phyloP scores from a whole-genome alignment of 2,888 invertebrate genomes.

The Caenorhabditis imperialis region DNA sequence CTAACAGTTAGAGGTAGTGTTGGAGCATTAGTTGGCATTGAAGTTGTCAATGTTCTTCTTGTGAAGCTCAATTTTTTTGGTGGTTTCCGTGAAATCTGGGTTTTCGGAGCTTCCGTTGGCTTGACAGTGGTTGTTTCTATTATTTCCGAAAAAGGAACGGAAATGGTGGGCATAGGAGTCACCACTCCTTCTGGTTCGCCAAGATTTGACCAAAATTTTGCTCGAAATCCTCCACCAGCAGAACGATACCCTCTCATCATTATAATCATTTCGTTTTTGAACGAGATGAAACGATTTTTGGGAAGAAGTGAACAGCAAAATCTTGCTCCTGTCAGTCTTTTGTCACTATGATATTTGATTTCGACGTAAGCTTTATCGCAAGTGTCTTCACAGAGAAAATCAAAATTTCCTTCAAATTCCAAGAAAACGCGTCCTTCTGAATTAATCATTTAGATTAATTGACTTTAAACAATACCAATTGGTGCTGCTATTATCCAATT shows the following conservation, averaged over 20 bases:
- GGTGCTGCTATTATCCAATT: conserved; percentile 73
- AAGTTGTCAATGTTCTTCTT: conserved; percentile 1
- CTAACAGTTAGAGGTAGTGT: too few species aligned
- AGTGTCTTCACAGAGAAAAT: conserved; percentile 75
- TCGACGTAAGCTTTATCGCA: conserved; percentile 77
- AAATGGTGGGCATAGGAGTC: background rate
- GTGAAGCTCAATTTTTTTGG: conserved; percentile 17
- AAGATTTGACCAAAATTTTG: conserved; percentile 71
- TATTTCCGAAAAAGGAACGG: conserved; percentile 2
- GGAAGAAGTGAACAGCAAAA: conserved; percentile 75
- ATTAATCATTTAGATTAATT: background rate
- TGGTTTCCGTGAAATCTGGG: too few species aligned
- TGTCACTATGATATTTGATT: conserved; percentile 73
- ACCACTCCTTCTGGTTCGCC: conserved; percentile 43
- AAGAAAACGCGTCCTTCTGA: conserved; percentile 63
- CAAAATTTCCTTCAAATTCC: conserved; percentile 72
- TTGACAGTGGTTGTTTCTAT: conserved; percentile 37
- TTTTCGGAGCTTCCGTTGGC: too few species aligned
- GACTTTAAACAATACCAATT: conserved; percentile 26
- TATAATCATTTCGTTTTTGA: conserved; percentile 71
- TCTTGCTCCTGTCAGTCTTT: conserved; percentile 74
- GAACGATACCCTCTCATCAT: conserved; percentile 69
- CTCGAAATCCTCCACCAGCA: conserved; percentile 65
- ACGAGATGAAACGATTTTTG: conserved; percentile 64
- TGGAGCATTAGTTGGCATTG: background rate